Conservation (phyloP, 2,797 vertebrate species). For the Apogon hyalosoma region DNA sequence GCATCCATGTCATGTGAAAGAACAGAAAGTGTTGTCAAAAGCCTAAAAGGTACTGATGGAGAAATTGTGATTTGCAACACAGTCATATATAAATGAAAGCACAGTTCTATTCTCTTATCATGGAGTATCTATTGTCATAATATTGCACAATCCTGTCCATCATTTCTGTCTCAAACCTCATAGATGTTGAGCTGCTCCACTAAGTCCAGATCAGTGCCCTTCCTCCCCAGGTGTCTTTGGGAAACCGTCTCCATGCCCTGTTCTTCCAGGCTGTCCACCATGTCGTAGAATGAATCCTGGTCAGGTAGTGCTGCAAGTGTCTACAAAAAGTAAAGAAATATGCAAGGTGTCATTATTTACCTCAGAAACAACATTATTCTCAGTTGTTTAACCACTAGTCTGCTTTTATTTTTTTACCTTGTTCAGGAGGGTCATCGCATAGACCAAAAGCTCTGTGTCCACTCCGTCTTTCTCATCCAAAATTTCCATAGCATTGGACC, state of each 20-base stretch:
- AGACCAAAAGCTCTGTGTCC: slow-evolving; percentile 95
- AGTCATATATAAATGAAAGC: too few relatives aligned
- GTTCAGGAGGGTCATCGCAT: slow-evolving; percentile 94
- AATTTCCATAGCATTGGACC: slow-evolving; percentile 95
- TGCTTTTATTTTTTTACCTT: slow-evolving; percentile 84
- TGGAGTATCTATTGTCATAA: too few relatives aligned
- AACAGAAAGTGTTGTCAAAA: too few relatives aligned
- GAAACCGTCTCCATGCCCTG: slow-evolving; percentile 91
- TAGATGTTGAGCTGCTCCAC: slow-evolving; percentile 96
- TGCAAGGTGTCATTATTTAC: background rate
- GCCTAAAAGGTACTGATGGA: too few relatives aligned
- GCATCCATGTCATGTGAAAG: too few relatives aligned
- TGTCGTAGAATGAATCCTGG: slow-evolving; percentile 95
- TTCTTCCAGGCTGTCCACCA: slow-evolving; percentile 95
- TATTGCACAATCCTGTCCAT: too few relatives aligned
- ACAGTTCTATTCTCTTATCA: too few relatives aligned
- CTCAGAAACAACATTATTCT: background rate
- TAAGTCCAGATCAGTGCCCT: slow-evolving; percentile 93
- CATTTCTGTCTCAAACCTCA: slow-evolving; percentile 84
- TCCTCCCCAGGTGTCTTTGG: slow-evolving; percentile 90
- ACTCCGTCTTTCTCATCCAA: slow-evolving; percentile 95
- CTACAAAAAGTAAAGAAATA: slow-evolving; percentile 70
- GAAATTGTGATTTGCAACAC: too few relatives aligned
- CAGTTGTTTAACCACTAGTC: background rate
- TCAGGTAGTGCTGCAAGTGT: slow-evolving; percentile 91